Base-by-base conservation (phyloP, 2,113 vertebrate species). In the Osmerus eperlanus region DNA sequence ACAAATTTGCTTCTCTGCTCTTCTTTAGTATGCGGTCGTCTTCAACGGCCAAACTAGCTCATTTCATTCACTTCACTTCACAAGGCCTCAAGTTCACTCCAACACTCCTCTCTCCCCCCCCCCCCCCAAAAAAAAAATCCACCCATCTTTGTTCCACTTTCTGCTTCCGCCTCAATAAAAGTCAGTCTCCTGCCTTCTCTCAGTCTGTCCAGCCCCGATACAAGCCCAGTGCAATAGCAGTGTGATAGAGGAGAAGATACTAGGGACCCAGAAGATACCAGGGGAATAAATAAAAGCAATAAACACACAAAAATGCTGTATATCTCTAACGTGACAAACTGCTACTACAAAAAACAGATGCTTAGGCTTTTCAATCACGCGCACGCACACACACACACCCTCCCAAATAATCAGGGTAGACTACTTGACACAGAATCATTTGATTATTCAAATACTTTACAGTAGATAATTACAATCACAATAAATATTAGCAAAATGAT, bases 201-300 rank as follows among this genome's bases (percentile, higher is more conserved):
- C 63, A 32, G 41, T 71, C 41, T 12, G 41, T 12, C 41, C 41
- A 47, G 41, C 41, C 9, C 41, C 9, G 8, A 11, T 47, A 7
- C 41, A 47, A 9, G 7, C 5, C 75, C 75, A 68, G 74, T 63
- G 77, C 51, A 81, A 70, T 67, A 78, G 75, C 58, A 69, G 65
- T 58, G 68, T 76, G 59, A 58, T 63, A 73, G 54, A 73, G 54
- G 59, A 59, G 21, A 79, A 36, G 75, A 65, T 68, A 72, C 72
- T 73, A 59, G 65, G 74, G 73, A 83, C 71, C 70, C 51, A 41
- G 71, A 68, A 74, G 29, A 65, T 81, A 78, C 76, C 41, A 59
- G 72, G 78, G 67, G 76, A 90, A 89, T 89, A 90, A 89, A 88
- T 89, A 88, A 86, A 86, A 82, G 79, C 67, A n/a, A 73, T 80